phyloP scores from a whole-genome alignment of 2,113 vertebrate genomes.

The Mobula birostris region DNA sequence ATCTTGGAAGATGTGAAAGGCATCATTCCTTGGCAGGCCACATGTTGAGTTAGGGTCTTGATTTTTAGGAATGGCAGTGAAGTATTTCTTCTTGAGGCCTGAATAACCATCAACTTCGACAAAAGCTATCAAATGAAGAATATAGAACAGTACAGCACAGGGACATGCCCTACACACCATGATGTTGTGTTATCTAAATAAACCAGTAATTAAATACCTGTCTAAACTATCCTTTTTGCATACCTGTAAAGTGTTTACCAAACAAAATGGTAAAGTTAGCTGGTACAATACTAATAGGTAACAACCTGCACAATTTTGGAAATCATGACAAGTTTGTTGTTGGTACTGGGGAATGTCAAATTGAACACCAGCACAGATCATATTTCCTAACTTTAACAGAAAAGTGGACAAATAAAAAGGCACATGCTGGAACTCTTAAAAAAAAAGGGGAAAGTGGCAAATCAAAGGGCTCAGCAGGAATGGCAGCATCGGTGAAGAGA shows the following conservation, averaged over 20 bases:
- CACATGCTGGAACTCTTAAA: too few species aligned
- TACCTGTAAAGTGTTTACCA: not conserved
- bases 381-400: too few species aligned
- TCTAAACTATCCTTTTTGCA: too few species aligned
- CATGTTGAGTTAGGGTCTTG: constrained; percentile 74
- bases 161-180: too few species aligned
- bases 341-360: not conserved
- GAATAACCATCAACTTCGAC: constrained; percentile 73
- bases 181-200: too few species aligned
- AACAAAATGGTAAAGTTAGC: not conserved
- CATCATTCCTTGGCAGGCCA: constrained; percentile 75
- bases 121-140: constrained; percentile 64
- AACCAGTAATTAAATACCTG: too few species aligned
- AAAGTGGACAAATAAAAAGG: too few species aligned
- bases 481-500: too few species aligned
- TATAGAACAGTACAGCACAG: not conserved
- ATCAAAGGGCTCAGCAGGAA: too few species aligned
- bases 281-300: not conserved
- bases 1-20: constrained; percentile 87
- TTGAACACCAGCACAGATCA: too few species aligned
- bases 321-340: not conserved
- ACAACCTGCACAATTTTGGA: not conserved
- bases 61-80: constrained; percentile 63
- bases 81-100: constrained; percentile 68
- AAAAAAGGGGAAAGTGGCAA: too few species aligned